Conservation (phyloP, 2,113 vertebrate genomes). For the Phocoena sinus region DNA sequence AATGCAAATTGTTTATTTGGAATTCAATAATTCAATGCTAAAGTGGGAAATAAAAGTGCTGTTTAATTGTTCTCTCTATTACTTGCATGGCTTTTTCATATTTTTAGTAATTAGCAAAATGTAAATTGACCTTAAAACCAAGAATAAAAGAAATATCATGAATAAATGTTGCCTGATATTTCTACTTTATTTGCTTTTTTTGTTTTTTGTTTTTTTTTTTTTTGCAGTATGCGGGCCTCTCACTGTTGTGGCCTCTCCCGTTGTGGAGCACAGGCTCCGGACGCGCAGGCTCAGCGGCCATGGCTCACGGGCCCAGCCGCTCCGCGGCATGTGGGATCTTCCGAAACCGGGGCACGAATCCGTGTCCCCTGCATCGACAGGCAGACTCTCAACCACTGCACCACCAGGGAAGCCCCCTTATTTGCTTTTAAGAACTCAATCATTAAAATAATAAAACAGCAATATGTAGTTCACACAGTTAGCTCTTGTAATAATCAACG, state of each 20-base stretch:
- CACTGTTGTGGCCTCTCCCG: no score
- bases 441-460: conserved; percentile 82
- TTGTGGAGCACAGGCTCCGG: no score
- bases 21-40: conserved; percentile 23
- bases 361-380: no score
- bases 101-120: conserved; percentile 67
- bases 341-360: no score
- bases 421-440: conserved; percentile 85
- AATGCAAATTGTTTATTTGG: conserved; percentile 24
- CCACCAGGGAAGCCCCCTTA: conserved; percentile 38
- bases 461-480: conserved; percentile 84
- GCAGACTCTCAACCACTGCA: no score
- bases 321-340: no score
- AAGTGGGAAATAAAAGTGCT: not conserved
- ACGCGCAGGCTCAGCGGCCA: no score
- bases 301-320: no score
- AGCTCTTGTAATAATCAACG: conserved; percentile 82
- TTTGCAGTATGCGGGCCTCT: no score
- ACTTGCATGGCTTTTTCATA: conserved; percentile 69
- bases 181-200: conserved; percentile 81
- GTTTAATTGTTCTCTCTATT: conserved; percentile 27
- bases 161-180: conserved; percentile 63
- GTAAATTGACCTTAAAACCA: conserved; percentile 68
- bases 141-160: conserved; percentile 73
- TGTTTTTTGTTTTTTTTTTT: no score